Evolutionary conservation across 2,888 invertebrate species (phyloP), one percentile per base, ranked within the genome.

Genomic region (Villa cingulata): DNA sequence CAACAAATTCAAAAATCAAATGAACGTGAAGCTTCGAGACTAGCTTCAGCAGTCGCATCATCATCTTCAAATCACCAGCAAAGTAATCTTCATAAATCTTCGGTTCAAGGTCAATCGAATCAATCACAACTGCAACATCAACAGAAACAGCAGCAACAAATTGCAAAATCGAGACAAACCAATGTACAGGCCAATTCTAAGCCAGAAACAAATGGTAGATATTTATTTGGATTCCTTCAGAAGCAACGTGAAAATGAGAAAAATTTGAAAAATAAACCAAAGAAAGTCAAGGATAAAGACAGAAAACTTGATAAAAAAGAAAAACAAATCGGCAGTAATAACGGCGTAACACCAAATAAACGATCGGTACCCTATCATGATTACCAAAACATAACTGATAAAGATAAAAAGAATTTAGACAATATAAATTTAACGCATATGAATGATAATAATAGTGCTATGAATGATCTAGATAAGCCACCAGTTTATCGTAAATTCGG

Each of bases 401-500:
- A 50, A n/a, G 47, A 49, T 10, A 48, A 48, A 18, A 47, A 43
- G 23, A 45, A 43, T 34, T 43, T 43, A 4, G 45, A 42, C 17
- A 29, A 45, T n/a, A 48, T 46, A 34, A 36, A 43, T 23, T 32
- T 27, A 15, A 45, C 41, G 20, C 23, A 23, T 23, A n/a, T n/a
- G n/a, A n/a, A n/a, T n/a, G n/a, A n/a, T n/a, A 23, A 23, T 23
- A 36, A 39, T 34, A 44, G 44, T 36, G 38, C 36, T 20, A 45
- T 32, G 10, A 51, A 39, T 20, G 37, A 43, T 3, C 15, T 37
- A 14, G 48, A 51, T 40, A 48, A 45, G 12, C n/a, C 44, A 16
- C 48, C 49, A 1, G 46, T 51, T 9, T 55, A 43, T 41, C 44
- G 56, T 14, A 53, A 53, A 51, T 56, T 56, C 40, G 56, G 56